Conservation (phyloP, 1,140 invertebrate species). For the Cepaea nemoralis region DNA sequence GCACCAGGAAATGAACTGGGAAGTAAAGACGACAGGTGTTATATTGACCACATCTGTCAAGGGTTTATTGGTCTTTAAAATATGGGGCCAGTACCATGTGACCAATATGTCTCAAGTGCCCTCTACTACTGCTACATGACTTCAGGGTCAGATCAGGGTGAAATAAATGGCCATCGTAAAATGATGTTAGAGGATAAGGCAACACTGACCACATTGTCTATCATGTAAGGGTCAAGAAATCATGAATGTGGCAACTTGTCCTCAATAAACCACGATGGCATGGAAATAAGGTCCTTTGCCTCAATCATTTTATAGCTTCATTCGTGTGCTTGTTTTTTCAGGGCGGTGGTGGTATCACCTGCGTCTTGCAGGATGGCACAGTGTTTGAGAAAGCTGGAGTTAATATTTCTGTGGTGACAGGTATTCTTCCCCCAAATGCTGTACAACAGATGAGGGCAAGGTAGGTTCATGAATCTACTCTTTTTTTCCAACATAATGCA, state of each 20-base stretch:
- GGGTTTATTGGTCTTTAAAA: too few relatives aligned
- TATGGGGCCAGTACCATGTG: too few relatives aligned
- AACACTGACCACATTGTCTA: background rate
- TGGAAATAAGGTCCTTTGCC: background rate
- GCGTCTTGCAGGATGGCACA: constrained; percentile 93
- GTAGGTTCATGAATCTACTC: constrained; percentile 66
- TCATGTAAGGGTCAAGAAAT: background rate
- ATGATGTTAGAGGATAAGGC: background rate
- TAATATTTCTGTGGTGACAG: constrained; percentile 94
- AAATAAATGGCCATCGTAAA: background rate
- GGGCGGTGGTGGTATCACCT: constrained; percentile 96
- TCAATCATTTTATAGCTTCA: background rate
- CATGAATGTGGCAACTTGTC: background rate
- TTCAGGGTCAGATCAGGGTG: too few relatives aligned
- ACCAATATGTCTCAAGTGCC: too few relatives aligned
- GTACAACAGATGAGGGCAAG: constrained; percentile 91
- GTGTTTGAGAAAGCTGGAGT: constrained; percentile 98
- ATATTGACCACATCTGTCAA: too few relatives aligned
- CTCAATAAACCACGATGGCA: background rate
- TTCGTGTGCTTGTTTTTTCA: constrained; percentile 42
- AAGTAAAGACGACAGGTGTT: too few relatives aligned
- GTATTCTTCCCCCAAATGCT: constrained; percentile 85
- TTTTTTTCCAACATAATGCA: background rate
- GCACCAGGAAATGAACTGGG: too few relatives aligned
- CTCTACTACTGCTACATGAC: too few relatives aligned